Evolutionary conservation across 2,888 invertebrate species (phyloP), one percentile per base, ranked within the genome.

Genomic region (Hirtodrosophila confusa): DNA sequence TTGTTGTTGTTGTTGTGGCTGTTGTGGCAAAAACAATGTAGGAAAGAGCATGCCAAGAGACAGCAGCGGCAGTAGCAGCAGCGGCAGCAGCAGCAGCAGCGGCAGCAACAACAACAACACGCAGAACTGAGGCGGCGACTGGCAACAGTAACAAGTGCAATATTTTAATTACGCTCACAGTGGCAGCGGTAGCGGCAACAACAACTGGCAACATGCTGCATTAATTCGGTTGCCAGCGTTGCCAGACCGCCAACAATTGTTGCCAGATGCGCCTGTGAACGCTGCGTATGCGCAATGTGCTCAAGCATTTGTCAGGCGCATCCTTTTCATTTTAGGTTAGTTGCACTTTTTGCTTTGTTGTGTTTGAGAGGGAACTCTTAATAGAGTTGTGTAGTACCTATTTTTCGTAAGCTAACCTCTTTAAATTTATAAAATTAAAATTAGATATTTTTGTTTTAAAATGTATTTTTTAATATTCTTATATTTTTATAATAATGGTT

Each of bases 161-260:
- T 89, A 89, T 89, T 88, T 89, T 89, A 86, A 89, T 89, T 90
- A 88, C 83, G 69, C 55, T 73, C 49, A 64, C 66, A 72, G 51
- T 45, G 66, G 54, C 67, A 47, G 4, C 35, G 49, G 33, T 54
- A 56, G 49, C 55, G 68, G 41, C 65, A 68, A 65, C 54, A 62
- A 55, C 24, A 44, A 51, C 41, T 56, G 50, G 41, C 49, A 56
- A 39, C 49, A 69, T 57, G 78, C 35, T 50, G 63, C 70, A 67
- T 50, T 64, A 58, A 71, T 76, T 78, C 72, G 56, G 60, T 12
- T 37, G 36, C 12, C 11, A 70, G 77, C n/a, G 87, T 70, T 85
- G 80, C 87, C 85, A 89, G 68, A 78, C 33, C 7, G 24, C 1
- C 17, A 29, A 27, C 10, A 10, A 4, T 0, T n/a, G 6, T 10